Conservation (phyloP, 92 coral and sea anemone species). For the Pocillopora meandrina region DNA sequence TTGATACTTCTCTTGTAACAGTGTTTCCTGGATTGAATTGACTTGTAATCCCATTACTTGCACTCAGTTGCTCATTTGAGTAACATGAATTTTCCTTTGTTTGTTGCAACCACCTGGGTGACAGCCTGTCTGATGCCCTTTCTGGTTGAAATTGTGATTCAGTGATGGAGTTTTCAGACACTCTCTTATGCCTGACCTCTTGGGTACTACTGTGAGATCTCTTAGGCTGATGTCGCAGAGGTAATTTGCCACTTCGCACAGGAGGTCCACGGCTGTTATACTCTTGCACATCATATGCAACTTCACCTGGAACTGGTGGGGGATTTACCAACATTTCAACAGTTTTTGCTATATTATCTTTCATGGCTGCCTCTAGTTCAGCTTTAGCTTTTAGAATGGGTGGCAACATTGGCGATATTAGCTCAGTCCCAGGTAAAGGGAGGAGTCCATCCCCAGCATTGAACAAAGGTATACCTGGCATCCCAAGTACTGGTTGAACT, state of each 20-base stretch:
- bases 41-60: background rate
- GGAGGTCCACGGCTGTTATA: background rate
- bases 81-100: background rate
- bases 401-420: background rate
- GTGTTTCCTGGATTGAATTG: background rate
- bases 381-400: background rate
- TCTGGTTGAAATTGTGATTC: background rate
- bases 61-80: background rate
- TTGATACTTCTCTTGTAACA: background rate
- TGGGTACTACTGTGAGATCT: conserved; percentile 2
- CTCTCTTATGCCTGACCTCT: too few relatives aligned
- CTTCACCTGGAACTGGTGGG: conserved; percentile 38
- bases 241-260: too few relatives aligned
- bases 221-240: background rate
- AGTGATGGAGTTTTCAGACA: background rate
- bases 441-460: conserved; percentile 20
- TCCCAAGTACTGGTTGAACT: background rate
- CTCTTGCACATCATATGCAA: background rate
- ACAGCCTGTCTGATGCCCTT: too few relatives aligned
- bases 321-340: conserved; percentile 28
- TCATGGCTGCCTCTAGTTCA: background rate
- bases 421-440: conserved; percentile 2
- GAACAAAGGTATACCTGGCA: background rate
- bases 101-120: conserved; percentile 22
- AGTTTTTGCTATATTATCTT: background rate